phyloP scores from a whole-genome alignment of 1,140 invertebrate genomes.

The Drosophila varians region DNA sequence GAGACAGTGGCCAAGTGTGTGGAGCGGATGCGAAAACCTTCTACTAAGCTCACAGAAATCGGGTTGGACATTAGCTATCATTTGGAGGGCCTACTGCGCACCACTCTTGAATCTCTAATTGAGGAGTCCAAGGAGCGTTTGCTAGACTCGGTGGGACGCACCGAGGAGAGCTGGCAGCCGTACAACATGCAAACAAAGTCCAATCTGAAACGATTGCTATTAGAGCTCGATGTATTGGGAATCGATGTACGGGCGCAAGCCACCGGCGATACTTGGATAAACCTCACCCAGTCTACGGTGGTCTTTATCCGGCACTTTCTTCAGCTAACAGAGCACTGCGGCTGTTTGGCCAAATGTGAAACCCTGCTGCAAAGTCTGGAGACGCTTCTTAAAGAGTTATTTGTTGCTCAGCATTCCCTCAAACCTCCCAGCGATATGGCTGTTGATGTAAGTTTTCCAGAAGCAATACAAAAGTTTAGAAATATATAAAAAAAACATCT shows the following conservation, averaged over 20 bases:
- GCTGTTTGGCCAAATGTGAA: slow-evolving; percentile 72
- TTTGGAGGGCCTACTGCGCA: slow-evolving; percentile 90
- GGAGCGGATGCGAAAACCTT: slow-evolving; percentile 89
- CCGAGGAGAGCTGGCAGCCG: slow-evolving; percentile 90
- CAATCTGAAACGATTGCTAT: slow-evolving; percentile 84
- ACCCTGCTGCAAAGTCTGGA: slow-evolving; percentile 68
- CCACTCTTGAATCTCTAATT: slow-evolving; percentile 85
- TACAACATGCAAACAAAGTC: slow-evolving; percentile 87
- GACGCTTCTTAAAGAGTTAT: slow-evolving; percentile 66
- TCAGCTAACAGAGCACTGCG: slow-evolving; percentile 76
- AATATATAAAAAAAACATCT: not conserved
- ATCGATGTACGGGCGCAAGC: slow-evolving; percentile 80
- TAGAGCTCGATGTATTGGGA: slow-evolving; percentile 84
- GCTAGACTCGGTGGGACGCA: slow-evolving; percentile 88
- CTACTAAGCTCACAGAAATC: slow-evolving; percentile 87
- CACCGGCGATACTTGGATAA: slow-evolving; percentile 82
- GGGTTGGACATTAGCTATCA: slow-evolving; percentile 90
- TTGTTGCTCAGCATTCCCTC: slow-evolving; percentile 69
- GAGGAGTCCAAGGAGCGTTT: slow-evolving; percentile 83
- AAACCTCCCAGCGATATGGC: slow-evolving; percentile 72
- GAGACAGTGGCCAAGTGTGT: slow-evolving; percentile 95
- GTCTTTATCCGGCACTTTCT: slow-evolving; percentile 78
- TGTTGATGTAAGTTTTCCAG: slow-evolving; percentile 70
- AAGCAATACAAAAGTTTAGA: not conserved
- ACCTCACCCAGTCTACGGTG: slow-evolving; percentile 79